These are phyloP conservation scores for Masnerella sp. DNA, from an alignment of 2,888 invertebrate species.

Conservation along the genomic window DNA sequence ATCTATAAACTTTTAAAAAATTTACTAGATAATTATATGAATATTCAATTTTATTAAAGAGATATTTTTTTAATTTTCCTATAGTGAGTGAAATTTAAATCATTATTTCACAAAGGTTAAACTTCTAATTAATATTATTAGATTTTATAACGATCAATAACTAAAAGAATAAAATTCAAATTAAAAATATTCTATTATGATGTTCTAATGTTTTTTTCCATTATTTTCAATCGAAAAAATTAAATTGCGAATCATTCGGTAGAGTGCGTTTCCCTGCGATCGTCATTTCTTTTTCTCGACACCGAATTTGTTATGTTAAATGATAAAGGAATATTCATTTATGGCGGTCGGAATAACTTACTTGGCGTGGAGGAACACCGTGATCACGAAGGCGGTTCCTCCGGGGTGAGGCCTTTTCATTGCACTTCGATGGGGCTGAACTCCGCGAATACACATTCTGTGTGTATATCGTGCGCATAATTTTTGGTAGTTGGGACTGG, in stretches of 20 bases:
- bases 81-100: too few species aligned
- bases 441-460: conserved; percentile 81
- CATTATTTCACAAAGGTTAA: too few species aligned
- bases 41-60: too few species aligned
- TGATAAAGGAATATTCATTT: conserved; percentile 47
- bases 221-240: conserved; percentile 1
- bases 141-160: too few species aligned
- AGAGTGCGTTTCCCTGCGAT: conserved; percentile 39
- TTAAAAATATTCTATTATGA: not conserved
- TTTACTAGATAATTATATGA: too few species aligned
- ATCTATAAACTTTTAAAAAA: too few species aligned
- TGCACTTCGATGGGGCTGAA: conserved; percentile 82
- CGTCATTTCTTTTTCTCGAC: conserved; percentile 63
- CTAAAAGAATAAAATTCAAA: not conserved
- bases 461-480: conserved; percentile 82
- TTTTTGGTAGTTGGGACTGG: conserved; percentile 83
- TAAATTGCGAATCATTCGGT: conserved; percentile 30
- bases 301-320: conserved; percentile 12
- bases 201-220: conserved; percentile 13
- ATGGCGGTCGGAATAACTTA: conserved; percentile 79
- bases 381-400: conserved; percentile 85
- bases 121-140: too few species aligned
- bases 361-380: conserved; percentile 86
- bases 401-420: conserved; percentile 82
- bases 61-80: too few species aligned